phyloP scores from a whole-genome alignment of 1,140 invertebrate species.

The Sycobia sp. region DNA sequence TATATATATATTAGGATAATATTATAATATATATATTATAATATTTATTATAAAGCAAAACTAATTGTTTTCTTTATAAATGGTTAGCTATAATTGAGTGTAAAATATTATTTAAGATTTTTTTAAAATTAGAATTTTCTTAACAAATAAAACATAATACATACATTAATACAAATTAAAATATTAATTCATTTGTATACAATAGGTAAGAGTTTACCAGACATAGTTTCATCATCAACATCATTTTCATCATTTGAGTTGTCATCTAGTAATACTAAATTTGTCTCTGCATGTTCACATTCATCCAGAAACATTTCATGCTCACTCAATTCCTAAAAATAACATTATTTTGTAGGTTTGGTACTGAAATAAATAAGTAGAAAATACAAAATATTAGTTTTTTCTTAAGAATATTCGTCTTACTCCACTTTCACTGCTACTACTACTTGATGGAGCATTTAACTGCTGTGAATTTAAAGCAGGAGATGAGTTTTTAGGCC shows the following conservation, averaged over 20 bases:
- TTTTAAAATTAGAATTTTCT: too few species aligned
- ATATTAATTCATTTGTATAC: too few species aligned
- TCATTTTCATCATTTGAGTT: constrained; percentile 80
- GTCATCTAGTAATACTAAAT: constrained; percentile 58
- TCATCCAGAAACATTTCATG: constrained; percentile 69
- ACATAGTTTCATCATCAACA: constrained; percentile 84
- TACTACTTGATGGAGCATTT: constrained; percentile 57
- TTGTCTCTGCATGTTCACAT: constrained; percentile 56
- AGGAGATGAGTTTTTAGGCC: constrained; percentile 44
- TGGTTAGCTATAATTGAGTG: too few species aligned
- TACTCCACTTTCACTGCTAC: constrained; percentile 60
- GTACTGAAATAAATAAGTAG: neutral
- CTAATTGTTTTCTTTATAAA: neutral
- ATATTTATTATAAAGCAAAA: neutral
- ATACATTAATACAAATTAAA: too few species aligned
- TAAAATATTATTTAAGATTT: too few species aligned
- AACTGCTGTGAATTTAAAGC: constrained; percentile 48
- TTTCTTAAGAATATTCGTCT: constrained; percentile 10
- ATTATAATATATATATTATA: neutral
- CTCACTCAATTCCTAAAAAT: constrained; percentile 71
- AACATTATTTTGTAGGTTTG: neutral
- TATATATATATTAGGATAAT: constrained; percentile 16
- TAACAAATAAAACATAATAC: too few species aligned
- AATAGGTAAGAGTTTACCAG: constrained; percentile 64
- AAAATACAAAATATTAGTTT: constrained; percentile 18